These are phyloP conservation scores for Sebastes matsubarae DNA, from an alignment of 2,797 vertebrate species.

Conservation along the genomic window DNA sequence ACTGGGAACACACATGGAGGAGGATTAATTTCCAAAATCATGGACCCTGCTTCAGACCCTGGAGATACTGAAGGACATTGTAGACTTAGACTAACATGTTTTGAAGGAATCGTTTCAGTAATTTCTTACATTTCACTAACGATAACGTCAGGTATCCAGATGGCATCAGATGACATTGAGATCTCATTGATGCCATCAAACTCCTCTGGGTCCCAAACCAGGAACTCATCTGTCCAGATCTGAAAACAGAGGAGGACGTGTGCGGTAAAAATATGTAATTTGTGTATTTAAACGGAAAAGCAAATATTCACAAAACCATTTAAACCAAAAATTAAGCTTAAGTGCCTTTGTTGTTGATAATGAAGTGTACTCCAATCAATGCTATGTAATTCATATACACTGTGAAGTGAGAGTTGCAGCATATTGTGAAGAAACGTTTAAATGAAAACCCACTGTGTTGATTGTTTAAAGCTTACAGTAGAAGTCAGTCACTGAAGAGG, in stretches of 20 bases:
- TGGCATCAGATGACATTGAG: conserved; percentile 85
- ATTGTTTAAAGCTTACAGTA: neutral
- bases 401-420: neutral
- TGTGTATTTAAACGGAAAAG: neutral
- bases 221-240: conserved; percentile 91
- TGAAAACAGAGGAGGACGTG: conserved; percentile 46
- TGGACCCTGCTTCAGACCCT: neutral
- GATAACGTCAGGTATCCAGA: conserved; percentile 91
- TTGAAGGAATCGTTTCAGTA: neutral
- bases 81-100: neutral
- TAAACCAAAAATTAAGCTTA: neutral
- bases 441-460: neutral
- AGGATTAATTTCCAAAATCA: neutral
- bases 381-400: neutral
- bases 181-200: conserved; percentile 90
- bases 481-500: neutral
- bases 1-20: conserved; percentile 63
- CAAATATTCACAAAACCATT: neutral
- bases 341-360: neutral
- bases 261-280: neutral
- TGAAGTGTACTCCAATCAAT: neutral
- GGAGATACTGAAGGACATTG: neutral
- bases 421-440: neutral
- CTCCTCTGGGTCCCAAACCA: conserved; percentile 89
- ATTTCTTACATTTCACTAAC: conserved; percentile 88